phyloP scores from a whole-genome alignment of 2,797 vertebrate species.

The Sebastolobus alascanus region DNA sequence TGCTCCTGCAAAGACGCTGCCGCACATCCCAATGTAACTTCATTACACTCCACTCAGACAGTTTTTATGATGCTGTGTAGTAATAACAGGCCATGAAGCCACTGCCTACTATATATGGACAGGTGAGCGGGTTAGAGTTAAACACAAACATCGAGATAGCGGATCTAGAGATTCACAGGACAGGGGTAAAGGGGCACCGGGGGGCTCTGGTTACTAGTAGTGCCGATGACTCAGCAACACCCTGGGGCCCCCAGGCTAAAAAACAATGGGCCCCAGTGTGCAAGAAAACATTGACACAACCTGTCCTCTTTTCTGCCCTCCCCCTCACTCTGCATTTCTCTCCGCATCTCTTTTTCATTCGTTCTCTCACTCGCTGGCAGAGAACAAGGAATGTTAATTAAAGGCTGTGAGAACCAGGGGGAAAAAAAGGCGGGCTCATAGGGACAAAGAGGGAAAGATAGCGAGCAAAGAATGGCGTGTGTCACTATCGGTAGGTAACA shows the following conservation, averaged over 20 bases:
- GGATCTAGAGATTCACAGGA: slow-evolving; percentile 46
- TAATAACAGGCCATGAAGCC: neutral
- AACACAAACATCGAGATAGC: slow-evolving; percentile 30
- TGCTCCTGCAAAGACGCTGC: slow-evolving; percentile 13
- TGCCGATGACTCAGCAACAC: slow-evolving; percentile 71
- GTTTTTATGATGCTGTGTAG: neutral
- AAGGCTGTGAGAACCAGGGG: slow-evolving; percentile 67
- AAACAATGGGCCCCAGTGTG: slow-evolving; percentile 82
- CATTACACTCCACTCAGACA: neutral
- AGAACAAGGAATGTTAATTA: slow-evolving; percentile 84
- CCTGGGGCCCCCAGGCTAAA: slow-evolving; percentile 49
- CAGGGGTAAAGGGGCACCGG: slow-evolving; percentile 21
- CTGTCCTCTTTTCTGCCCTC: slow-evolving; percentile 63
- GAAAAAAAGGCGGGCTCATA: slow-evolving; percentile 22
- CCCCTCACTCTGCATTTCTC: slow-evolving; percentile 40
- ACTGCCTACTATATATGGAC: neutral
- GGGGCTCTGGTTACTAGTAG: slow-evolving; percentile 74
- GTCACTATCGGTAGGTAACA: slow-evolving; percentile 26
- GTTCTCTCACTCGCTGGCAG: slow-evolving; percentile 65
- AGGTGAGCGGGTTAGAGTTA: slow-evolving; percentile 34
- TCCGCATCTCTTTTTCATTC: slow-evolving; percentile 63
- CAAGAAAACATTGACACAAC: slow-evolving; percentile 76
- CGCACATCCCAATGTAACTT: slow-evolving; percentile 8
- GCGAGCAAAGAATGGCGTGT: slow-evolving; percentile 17
- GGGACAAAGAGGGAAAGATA: slow-evolving; percentile 23